Conservation (phyloP, 2,888 invertebrate species). For the Aplocera efformata region DNA sequence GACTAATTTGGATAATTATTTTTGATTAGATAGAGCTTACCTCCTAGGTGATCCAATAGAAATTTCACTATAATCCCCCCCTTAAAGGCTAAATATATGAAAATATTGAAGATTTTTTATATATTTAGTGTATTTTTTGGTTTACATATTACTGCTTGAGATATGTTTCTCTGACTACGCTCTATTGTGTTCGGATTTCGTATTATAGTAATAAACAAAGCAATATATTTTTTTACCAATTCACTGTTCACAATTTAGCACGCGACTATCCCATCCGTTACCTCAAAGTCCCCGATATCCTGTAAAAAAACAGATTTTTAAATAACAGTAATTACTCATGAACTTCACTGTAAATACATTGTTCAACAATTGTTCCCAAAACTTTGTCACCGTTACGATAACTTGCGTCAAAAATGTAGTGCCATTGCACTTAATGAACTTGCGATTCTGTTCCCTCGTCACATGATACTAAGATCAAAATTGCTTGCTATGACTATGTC, state of each 20-base stretch:
- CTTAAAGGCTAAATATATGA: no score
- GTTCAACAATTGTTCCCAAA: slow-evolving; percentile 16
- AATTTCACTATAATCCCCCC: no score
- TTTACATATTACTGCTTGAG: no score
- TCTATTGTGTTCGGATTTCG: no score
- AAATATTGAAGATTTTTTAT: no score
- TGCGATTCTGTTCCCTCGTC: slow-evolving; percentile 3
- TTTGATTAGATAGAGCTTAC: no score
- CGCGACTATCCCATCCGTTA: slow-evolving; percentile 23
- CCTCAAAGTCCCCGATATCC: slow-evolving; percentile 22
- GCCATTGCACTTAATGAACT: background rate
- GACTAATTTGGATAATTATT: no score
- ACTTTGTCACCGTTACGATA: slow-evolving; percentile 21
- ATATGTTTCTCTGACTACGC: no score
- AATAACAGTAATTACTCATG: slow-evolving; percentile 26
- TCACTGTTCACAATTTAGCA: slow-evolving; percentile 16
- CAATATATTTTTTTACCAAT: slow-evolving; percentile 3
- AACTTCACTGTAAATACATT: slow-evolving; percentile 15
- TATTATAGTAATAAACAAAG: no score
- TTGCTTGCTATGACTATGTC: background rate
- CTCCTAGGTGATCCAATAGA: no score
- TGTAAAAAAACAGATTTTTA: slow-evolving; percentile 14
- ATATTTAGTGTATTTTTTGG: no score
- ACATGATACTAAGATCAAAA: background rate
- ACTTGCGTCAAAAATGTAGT: background rate